phyloP scores from a whole-genome alignment of 2,888 invertebrate species.

The Brachyptera putata region DNA sequence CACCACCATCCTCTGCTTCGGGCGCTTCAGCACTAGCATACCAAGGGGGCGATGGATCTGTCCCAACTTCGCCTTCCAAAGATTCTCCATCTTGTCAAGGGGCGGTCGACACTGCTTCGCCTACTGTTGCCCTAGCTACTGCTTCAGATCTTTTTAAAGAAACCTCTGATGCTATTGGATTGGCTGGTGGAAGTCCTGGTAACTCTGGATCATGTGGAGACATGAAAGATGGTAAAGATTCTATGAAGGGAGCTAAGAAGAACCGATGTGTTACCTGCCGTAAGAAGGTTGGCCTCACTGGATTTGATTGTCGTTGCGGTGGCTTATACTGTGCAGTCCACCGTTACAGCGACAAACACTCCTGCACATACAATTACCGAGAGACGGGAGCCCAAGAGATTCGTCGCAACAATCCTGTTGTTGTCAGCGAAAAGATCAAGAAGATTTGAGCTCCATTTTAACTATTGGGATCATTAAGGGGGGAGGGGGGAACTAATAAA shows the following conservation, averaged over 20 bases:
- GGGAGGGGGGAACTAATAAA: neutral
- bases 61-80: constrained; percentile 43
- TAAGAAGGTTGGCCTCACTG: constrained; percentile 99
- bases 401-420: constrained; percentile 98
- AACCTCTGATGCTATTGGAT: constrained; percentile 39
- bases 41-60: constrained; percentile 34
- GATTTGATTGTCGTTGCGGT: constrained; percentile 98
- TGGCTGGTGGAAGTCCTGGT: constrained; percentile 41
- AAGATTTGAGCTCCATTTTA: constrained; percentile 78
- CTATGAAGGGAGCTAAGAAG: constrained; percentile 87
- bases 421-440: constrained; percentile 98
- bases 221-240: constrained; percentile 70
- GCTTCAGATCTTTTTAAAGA: constrained; percentile 49
- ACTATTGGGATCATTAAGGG: neutral
- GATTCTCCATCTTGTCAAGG: constrained; percentile 49
- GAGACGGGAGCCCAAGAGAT: constrained; percentile 98
- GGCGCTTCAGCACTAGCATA: constrained; percentile 1
- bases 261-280: constrained; percentile 97
- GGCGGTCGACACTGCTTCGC: constrained; percentile 50
- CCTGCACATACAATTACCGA: constrained; percentile 98
- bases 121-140: constrained; percentile 53
- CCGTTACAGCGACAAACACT: constrained; percentile 99
- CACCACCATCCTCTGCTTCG: constrained; percentile 37
- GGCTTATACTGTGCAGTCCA: constrained; percentile 97
- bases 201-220: constrained; percentile 41